Evolutionary conservation across 2,113 vertebrate genomes (phyloP).

Genomic region (Pollimyrus isidori): DNA sequence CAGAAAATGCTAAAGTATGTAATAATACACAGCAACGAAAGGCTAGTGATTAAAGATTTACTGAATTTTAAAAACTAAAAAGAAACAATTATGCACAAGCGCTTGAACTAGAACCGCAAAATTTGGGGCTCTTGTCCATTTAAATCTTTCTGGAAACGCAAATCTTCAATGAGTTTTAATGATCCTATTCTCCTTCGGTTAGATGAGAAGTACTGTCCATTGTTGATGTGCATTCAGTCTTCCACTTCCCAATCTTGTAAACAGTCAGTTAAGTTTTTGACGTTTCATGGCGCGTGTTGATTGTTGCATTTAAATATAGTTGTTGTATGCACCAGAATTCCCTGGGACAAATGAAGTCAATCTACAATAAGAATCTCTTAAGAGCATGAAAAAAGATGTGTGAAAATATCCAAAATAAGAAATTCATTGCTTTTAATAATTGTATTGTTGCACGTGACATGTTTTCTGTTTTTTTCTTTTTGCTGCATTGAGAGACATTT

Average conservation of each 20-base stretch:
- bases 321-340: background rate
- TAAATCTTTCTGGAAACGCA: background rate
- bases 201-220: background rate
- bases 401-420: background rate
- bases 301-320: background rate
- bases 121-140: background rate
- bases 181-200: background rate
- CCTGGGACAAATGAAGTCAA: background rate
- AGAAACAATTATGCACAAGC: background rate
- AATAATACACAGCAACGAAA: background rate
- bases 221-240: too few species aligned
- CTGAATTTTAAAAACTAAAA: background rate
- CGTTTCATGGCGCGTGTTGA: background rate
- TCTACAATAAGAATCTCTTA: background rate
- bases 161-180: background rate
- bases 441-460: background rate
- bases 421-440: background rate
- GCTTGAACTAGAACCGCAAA: background rate
- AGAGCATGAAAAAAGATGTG: background rate
- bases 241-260: background rate
- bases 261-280: background rate
- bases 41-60: background rate
- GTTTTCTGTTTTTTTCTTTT: background rate
- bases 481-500: background rate
- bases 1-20: too few species aligned